phyloP scores from a whole-genome alignment of 2,113 vertebrate species.

The Taxidea taxus region DNA sequence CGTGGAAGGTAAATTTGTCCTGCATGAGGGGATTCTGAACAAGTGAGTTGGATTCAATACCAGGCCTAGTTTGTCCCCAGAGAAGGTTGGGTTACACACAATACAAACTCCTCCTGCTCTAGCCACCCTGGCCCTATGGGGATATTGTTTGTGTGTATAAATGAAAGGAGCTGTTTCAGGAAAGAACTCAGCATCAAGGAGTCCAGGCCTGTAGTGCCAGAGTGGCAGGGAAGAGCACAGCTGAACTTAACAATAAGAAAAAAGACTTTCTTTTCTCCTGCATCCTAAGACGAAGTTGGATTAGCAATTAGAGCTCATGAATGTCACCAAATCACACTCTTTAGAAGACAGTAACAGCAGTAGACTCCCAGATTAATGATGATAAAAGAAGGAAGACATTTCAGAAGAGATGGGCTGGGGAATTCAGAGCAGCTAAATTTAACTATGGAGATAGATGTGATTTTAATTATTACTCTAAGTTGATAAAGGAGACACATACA shows the following conservation, averaged over 20 bases:
- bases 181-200: neutral
- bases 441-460: neutral
- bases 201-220: neutral
- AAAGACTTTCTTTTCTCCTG: neutral
- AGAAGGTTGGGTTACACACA: neutral
- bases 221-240: neutral
- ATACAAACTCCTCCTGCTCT: neutral
- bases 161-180: neutral
- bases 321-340: neutral
- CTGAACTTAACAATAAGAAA: neutral
- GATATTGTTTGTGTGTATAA: neutral
- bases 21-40: neutral
- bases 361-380: neutral
- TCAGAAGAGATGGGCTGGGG: neutral
- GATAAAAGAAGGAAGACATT: neutral
- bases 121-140: neutral
- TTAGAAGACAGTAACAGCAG: neutral
- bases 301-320: neutral
- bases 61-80: neutral
- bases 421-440: neutral
- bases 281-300: neutral
- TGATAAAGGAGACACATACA: neutral
- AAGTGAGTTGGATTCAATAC: neutral
- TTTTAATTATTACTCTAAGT: neutral
- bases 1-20: neutral